These are phyloP conservation scores for Emydocephalus ijimae DNA, from an alignment of 2,113 vertebrate species.

Conservation along the genomic window DNA sequence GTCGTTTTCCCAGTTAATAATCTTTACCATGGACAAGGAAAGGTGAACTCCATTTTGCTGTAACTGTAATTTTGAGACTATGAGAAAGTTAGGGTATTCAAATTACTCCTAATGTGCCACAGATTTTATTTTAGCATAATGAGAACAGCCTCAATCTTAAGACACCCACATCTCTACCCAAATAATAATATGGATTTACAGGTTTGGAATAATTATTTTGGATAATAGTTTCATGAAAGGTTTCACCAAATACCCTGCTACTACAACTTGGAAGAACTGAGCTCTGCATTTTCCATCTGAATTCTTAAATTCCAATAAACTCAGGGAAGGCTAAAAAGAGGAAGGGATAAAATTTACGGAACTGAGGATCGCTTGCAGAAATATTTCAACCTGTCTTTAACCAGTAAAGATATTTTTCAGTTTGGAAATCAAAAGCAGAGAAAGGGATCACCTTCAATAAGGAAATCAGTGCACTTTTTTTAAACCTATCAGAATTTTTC, in stretches of 20 bases:
- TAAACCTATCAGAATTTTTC: background rate
- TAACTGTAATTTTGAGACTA: background rate
- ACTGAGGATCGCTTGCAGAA: too few relatives aligned
- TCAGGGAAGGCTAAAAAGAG: background rate
- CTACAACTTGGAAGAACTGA: background rate
- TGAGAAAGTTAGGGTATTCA: background rate
- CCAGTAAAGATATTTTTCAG: background rate
- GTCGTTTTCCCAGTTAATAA: background rate
- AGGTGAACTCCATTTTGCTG: background rate
- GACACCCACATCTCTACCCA: background rate
- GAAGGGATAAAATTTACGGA: background rate
- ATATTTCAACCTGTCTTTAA: background rate
- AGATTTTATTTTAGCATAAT: background rate
- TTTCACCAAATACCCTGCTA: background rate
- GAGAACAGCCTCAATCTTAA: background rate
- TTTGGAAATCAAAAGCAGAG: background rate
- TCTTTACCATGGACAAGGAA: background rate
- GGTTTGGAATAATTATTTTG: background rate
- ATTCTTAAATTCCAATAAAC: background rate
- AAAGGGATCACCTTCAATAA: background rate
- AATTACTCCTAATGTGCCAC: background rate
- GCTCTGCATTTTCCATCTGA: background rate
- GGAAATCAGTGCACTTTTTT: background rate
- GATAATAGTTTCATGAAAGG: background rate
- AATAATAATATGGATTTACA: background rate